These are phyloP conservation scores for Tachysurus vachellii DNA, from an alignment of 2,113 vertebrate genomes.

Conservation along the genomic window DNA sequence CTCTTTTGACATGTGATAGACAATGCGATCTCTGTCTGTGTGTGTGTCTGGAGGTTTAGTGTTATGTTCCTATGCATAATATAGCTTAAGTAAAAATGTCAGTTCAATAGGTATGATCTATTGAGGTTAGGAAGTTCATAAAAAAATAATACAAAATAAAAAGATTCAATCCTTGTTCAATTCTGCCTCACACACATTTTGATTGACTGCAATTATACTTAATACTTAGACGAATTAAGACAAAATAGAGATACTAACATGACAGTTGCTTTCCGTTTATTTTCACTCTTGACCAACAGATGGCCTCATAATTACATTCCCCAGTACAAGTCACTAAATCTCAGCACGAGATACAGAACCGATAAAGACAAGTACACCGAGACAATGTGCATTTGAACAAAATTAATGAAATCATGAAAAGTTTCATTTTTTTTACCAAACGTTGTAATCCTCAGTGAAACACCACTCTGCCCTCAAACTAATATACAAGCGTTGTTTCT, in stretches of 20 bases:
- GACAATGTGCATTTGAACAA: neutral
- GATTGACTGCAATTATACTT: neutral
- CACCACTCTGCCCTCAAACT: neutral
- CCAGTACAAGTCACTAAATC: neutral
- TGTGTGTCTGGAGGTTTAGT: neutral
- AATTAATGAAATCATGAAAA: neutral
- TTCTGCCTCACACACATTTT: neutral
- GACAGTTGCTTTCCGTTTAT: neutral
- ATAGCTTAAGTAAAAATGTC: neutral
- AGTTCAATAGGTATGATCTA: neutral
- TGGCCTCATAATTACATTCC: neutral
- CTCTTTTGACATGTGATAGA: slow-evolving; percentile 51
- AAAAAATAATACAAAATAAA: neutral
- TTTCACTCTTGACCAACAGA: neutral
- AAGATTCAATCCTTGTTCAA: neutral
- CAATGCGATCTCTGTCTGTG: neutral
- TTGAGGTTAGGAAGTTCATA: neutral
- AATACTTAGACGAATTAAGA: too few relatives aligned
- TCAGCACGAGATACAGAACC: neutral
- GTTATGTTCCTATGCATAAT: neutral
- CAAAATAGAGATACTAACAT: too few relatives aligned
- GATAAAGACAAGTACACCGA: neutral
- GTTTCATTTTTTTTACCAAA: too few relatives aligned
- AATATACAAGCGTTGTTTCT: neutral
- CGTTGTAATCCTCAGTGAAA: too few relatives aligned